A percentile compares a stretch with the other conserved stretches of the same genome.
These are phyloP conservation scores for Salticus scenicus DNA, from an alignment of 2,888 invertebrate species.

Conservation along the genomic window DNA sequence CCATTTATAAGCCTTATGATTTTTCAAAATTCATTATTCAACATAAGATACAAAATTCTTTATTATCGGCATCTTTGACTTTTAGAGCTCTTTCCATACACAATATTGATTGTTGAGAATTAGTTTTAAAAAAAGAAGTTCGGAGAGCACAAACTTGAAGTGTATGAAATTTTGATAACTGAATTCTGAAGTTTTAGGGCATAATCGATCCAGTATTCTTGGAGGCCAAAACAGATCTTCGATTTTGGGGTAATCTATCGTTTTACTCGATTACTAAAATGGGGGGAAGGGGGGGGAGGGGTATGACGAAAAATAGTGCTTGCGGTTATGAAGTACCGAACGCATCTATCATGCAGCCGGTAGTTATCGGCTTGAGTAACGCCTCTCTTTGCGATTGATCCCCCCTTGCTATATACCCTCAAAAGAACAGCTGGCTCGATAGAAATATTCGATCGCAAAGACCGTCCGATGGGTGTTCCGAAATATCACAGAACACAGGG, in stretches of 20 bases:
- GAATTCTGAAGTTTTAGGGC: neutral
- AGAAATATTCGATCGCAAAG: constrained; percentile 1
- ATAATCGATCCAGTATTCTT: neutral
- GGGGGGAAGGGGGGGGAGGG: too few species aligned
- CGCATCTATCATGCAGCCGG: constrained; percentile 9
- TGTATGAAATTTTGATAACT: neutral
- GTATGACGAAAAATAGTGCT: neutral
- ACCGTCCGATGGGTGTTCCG: neutral
- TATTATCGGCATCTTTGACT: too few species aligned
- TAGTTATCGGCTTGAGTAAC: neutral
- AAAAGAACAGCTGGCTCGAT: constrained; percentile 10
- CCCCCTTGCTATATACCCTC: neutral
- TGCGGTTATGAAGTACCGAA: neutral
- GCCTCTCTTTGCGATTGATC: constrained; percentile 8
- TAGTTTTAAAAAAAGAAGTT: too few species aligned
- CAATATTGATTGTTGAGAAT: too few species aligned
- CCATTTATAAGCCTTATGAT: too few species aligned
- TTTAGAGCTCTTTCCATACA: too few species aligned
- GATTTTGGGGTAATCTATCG: constrained; percentile 1
- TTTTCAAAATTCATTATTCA: too few species aligned
- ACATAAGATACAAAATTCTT: too few species aligned
- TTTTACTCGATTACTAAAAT: neutral
- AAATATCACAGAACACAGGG: too few species aligned
- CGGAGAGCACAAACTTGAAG: neutral
- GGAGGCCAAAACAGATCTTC: neutral